phyloP scores from a whole-genome alignment of 2,113 vertebrate species.

The Rhodinocichla rosea region DNA sequence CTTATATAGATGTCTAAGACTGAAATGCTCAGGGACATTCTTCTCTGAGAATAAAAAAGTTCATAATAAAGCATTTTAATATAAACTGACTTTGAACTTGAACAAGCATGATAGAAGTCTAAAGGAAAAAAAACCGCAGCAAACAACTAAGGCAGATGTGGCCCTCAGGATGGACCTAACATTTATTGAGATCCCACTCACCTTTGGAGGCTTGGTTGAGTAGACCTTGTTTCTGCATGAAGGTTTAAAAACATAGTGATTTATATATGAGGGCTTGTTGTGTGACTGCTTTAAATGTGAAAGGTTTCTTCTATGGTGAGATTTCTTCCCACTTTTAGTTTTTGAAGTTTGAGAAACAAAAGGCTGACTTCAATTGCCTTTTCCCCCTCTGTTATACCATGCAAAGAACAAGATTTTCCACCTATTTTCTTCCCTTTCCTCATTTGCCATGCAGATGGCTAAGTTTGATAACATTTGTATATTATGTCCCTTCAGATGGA shows the following conservation, averaged over 20 bases:
- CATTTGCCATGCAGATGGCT: not conserved
- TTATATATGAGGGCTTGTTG: not conserved
- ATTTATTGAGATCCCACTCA: not conserved
- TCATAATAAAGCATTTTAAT: not conserved
- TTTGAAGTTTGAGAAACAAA: not conserved
- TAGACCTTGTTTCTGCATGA: not conserved
- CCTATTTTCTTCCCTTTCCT: not conserved
- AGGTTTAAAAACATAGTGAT: not conserved
- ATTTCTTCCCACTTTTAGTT: not conserved
- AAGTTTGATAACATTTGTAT: not conserved
- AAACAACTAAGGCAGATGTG: not conserved
- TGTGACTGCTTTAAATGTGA: not conserved
- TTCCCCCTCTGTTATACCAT: fast-evolving
- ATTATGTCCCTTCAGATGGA: not conserved
- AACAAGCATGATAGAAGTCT: not conserved
- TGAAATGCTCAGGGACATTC: not conserved
- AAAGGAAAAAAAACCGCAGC: not conserved
- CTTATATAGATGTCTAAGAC: not conserved
- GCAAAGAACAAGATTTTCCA: not conserved
- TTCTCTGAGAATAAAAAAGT: not conserved
- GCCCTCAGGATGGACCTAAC: not conserved
- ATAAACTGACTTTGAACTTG: not conserved
- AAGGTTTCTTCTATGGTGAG: not conserved
- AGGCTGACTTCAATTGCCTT: not conserved
- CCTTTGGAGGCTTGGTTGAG: not conserved